Evolutionary conservation across 2,797 vertebrate species (phyloP).

Genomic region (Caiman crocodilus): DNA sequence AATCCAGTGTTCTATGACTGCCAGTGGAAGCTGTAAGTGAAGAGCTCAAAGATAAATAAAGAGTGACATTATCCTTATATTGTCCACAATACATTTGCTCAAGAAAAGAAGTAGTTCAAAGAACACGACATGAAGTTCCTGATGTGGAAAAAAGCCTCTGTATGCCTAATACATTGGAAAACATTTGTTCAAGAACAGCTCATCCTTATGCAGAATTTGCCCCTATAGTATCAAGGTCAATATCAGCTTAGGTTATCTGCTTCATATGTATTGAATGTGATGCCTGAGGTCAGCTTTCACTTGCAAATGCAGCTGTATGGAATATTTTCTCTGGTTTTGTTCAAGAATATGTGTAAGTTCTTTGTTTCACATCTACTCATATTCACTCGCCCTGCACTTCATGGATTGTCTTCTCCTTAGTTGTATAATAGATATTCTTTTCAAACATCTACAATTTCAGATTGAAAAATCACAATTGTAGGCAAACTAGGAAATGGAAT

Average conservation of each 20-base stretch:
- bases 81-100: conserved; percentile 14
- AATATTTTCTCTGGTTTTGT: conserved; percentile 8
- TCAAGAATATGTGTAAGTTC: not conserved
- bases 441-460: not conserved
- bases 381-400: not conserved
- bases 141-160: conserved; percentile 57
- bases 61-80: not conserved
- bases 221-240: conserved; percentile 10
- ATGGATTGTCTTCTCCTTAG: not conserved
- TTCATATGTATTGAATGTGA: not conserved
- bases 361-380: conserved; percentile 10
- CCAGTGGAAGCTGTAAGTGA: not conserved
- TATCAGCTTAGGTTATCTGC: not conserved
- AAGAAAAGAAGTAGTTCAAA: conserved; percentile 33
- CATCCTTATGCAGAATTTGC: not conserved
- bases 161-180: conserved; percentile 60
- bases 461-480: not conserved
- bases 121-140: not conserved
- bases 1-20: not conserved
- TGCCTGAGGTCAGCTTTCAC: conserved; percentile 39
- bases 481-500: not conserved
- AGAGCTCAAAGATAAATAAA: not conserved
- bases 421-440: not conserved
- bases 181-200: conserved; percentile 16
- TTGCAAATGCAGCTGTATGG: conserved; percentile 8